Conservation (phyloP, 2,888 invertebrate genomes). For the Plebejus anna region DNA sequence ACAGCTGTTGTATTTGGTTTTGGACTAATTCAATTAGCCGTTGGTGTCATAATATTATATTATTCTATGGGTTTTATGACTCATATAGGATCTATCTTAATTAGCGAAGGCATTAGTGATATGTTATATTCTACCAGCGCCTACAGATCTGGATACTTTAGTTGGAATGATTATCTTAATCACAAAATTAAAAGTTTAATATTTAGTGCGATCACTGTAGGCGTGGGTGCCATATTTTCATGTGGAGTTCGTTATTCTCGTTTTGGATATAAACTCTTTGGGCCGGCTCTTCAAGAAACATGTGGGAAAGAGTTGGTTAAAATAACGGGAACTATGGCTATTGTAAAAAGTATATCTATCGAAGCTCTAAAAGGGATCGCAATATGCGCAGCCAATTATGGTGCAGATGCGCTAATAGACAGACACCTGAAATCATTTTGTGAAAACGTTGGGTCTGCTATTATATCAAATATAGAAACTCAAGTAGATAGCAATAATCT, state of each 20-base stretch:
- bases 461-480: constrained; percentile 17
- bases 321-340: neutral
- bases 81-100: constrained; percentile 25
- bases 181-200: constrained; percentile 29
- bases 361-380: constrained; percentile 21
- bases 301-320: constrained; percentile 26
- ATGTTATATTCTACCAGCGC: constrained; percentile 28
- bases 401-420: constrained; percentile 19
- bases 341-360: neutral
- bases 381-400: constrained; percentile 21
- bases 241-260: constrained; percentile 18
- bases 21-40: constrained; percentile 27
- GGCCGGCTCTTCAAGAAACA: constrained; percentile 14
- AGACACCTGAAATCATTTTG: constrained; percentile 24
- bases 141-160: constrained; percentile 28
- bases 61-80: constrained; percentile 28
- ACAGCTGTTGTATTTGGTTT: constrained; percentile 20
- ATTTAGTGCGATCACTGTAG: constrained; percentile 27
- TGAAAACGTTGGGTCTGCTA: constrained; percentile 12
- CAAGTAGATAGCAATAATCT: constrained; percentile 14
- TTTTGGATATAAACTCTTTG: constrained; percentile 29
- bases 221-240: constrained; percentile 23
- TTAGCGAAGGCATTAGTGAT: constrained; percentile 29
- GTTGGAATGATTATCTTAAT: constrained; percentile 26
- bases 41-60: constrained; percentile 19